phyloP scores from a whole-genome alignment of 2,888 invertebrate species.

The Lypha dubia region DNA sequence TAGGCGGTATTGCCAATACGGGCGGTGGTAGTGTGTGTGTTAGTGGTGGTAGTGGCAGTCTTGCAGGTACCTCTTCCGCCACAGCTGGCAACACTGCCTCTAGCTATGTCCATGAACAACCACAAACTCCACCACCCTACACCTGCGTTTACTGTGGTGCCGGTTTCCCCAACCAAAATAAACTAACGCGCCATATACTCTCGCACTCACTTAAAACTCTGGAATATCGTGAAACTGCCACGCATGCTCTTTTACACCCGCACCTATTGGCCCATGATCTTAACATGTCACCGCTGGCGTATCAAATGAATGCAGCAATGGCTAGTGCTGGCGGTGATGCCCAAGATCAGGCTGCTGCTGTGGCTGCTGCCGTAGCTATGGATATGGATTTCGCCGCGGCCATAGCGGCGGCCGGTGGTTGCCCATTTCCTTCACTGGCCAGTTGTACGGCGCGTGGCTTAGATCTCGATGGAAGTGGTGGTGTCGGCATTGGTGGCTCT shows the following conservation, averaged over 20 bases:
- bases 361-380: slow-evolving; percentile 80
- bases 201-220: slow-evolving; percentile 94
- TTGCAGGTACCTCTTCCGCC: slow-evolving; percentile 64
- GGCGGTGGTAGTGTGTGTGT: slow-evolving; percentile 73
- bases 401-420: slow-evolving; percentile 78
- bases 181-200: slow-evolving; percentile 94
- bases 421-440: slow-evolving; percentile 75
- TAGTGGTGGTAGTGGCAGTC: slow-evolving; percentile 70
- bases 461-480: slow-evolving; percentile 76
- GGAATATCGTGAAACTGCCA: slow-evolving; percentile 90
- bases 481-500: slow-evolving; percentile 68
- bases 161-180: slow-evolving; percentile 94
- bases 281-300: slow-evolving; percentile 80
- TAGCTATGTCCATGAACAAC: slow-evolving; percentile 76
- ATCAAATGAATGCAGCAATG: slow-evolving; percentile 82
- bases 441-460: slow-evolving; percentile 74
- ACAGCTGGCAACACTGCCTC: slow-evolving; percentile 70
- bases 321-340: slow-evolving; percentile 79
- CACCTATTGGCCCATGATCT: slow-evolving; percentile 84
- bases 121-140: slow-evolving; percentile 85
- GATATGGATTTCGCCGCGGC: slow-evolving; percentile 79
- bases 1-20: slow-evolving; percentile 81
- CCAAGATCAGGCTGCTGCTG: slow-evolving; percentile 80
- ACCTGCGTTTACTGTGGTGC: slow-evolving; percentile 96
- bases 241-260: slow-evolving; percentile 85